phyloP scores from a whole-genome alignment of 2,797 vertebrate species.

The Peromyscus nudipes region DNA sequence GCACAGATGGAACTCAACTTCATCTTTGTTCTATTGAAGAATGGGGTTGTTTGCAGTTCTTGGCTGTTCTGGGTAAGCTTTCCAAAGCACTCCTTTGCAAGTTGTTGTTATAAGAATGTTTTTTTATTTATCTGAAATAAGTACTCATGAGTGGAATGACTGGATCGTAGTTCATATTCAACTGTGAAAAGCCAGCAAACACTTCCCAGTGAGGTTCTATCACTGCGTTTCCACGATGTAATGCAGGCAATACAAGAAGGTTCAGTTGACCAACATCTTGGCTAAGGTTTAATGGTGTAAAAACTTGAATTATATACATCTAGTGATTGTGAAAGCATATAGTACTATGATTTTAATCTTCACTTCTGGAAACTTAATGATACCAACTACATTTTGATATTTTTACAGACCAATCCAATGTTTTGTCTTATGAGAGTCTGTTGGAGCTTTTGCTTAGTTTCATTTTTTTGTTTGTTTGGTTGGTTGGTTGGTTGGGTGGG shows the following conservation, averaged over 20 bases:
- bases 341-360: background rate
- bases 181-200: background rate
- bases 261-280: background rate
- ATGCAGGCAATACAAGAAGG: background rate
- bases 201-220: background rate
- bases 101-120: background rate
- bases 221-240: background rate
- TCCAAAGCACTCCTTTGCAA: background rate
- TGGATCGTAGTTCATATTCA: background rate
- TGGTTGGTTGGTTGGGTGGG: too few relatives aligned
- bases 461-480: background rate
- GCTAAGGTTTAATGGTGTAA: background rate
- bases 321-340: background rate
- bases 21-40: background rate
- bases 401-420: background rate
- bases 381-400: background rate
- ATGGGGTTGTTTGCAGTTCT: background rate
- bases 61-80: background rate
- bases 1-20: background rate
- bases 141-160: background rate
- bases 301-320: background rate
- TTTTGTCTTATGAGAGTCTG: background rate
- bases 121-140: background rate
- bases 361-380: background rate
- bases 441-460: background rate